Base-by-base conservation (phyloP, 2,888 invertebrate species). In the Antheraea yamamai region DNA sequence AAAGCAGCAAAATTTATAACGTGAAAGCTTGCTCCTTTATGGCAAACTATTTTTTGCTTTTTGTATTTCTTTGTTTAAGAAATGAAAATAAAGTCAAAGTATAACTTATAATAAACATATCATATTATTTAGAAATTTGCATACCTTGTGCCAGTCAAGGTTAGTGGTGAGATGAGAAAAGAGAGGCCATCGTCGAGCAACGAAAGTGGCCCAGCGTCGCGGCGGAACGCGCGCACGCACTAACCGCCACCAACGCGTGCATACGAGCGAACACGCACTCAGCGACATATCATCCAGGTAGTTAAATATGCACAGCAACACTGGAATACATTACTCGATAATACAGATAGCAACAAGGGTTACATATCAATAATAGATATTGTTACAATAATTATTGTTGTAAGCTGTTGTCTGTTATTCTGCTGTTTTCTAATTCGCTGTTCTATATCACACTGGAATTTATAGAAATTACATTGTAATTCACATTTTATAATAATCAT, bases 281-380 rank as follows among this genome's bases (percentile, higher is more conserved):
- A 99, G 95, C 0, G 98, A 98, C 86, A 99, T 96, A 91, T 99
- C 98, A 88, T 99, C 99, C 85, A 99, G 94, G 91, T 98, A 97
- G 74, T 97, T 97, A 91, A 99, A 98, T 78, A 99, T 98, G 79
- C 97, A 96, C 74, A 98, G 96, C 86, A 98, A 93, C 81, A 99
- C 98, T 96, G 95, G 82, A 81, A 94, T 47, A 75, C 64, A 66
- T 26, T 64, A 14, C 64, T 64, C 64, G 26, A 26, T 64, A 64
- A 30, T 64, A 26, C 23, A 58, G 18, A n/a, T 61, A n/a, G n/a
- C 10, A 6, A 58, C n/a, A 58, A 35, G 35, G 35, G 47, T 47
- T 47, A 47, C n/a, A 4, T 4, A 8, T 10, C 47, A 10, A 47
- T 47, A 47, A 47, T 10, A 10, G 47, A 6, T 47, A 47, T 47